Percentiles rank a stretch among this genome's conserved stretches.
These are phyloP conservation scores for Zaprionus camerounensis DNA, from an alignment of 1,140 invertebrate species.

Conservation along the genomic window DNA sequence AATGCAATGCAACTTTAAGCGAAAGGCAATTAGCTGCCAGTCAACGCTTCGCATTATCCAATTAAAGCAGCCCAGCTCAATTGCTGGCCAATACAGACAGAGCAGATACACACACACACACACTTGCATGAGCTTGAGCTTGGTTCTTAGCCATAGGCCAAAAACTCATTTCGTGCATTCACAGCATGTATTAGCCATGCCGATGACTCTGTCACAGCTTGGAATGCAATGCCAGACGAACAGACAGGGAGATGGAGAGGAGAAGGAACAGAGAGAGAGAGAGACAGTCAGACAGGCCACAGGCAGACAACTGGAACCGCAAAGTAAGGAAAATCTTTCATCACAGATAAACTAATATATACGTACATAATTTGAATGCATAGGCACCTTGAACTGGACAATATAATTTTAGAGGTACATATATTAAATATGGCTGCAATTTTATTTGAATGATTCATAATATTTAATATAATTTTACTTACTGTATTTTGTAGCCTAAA, in stretches of 20 bases:
- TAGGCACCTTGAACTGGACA: not conserved
- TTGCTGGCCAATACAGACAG: not conserved
- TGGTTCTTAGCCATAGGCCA: slow-evolving; percentile 11
- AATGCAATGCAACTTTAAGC: slow-evolving; percentile 32
- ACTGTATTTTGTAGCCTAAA: no score
- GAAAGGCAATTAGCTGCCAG: slow-evolving; percentile 43
- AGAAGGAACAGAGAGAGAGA: not conserved
- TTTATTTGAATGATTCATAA: no score
- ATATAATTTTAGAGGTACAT: not conserved
- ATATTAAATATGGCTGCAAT: no score
- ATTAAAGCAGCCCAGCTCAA: slow-evolving; percentile 41
- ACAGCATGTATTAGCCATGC: slow-evolving; percentile 29
- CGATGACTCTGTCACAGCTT: slow-evolving; percentile 17
- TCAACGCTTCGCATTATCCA: slow-evolving; percentile 42
- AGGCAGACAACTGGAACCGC: not conserved
- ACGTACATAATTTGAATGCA: not conserved
- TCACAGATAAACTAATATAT: not conserved
- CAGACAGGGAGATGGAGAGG: not conserved
- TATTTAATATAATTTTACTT: no score
- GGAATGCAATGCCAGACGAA: not conserved
- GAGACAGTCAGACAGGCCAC: not conserved
- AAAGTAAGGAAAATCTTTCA: slow-evolving; percentile 5
- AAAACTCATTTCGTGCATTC: slow-evolving; percentile 24
- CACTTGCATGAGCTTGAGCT: slow-evolving; percentile 21
- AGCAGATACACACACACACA: slow-evolving; percentile 6